phyloP scores from a whole-genome alignment of 2,113 vertebrate genomes.

The Mus musculus region DNA sequence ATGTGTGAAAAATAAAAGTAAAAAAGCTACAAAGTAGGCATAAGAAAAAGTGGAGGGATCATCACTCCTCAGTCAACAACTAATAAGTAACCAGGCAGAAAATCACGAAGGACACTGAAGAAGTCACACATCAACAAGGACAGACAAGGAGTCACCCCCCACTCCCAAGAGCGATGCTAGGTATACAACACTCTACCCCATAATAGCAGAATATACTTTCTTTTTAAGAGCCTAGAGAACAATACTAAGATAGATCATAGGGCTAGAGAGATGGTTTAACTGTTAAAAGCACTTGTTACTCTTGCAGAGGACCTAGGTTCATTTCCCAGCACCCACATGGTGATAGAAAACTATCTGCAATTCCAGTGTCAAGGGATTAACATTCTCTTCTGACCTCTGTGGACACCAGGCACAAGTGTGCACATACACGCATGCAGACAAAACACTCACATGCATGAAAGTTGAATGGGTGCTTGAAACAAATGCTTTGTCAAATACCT shows the following conservation, averaged over 20 bases:
- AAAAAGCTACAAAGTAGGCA: neutral
- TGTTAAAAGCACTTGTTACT: neutral
- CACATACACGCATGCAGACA: neutral
- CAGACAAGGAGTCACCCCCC: neutral
- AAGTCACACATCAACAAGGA: neutral
- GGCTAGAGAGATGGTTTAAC: neutral
- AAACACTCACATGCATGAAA: neutral
- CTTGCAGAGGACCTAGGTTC: neutral
- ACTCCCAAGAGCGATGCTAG: neutral
- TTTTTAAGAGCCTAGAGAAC: neutral
- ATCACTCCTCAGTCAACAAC: neutral
- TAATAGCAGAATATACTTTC: neutral
- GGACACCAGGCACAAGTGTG: neutral
- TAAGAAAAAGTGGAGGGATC: neutral
- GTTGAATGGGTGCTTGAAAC: neutral
- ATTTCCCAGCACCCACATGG: neutral
- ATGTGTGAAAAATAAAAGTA: constrained; percentile 27
- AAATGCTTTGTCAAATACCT: neutral
- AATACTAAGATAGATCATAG: neutral
- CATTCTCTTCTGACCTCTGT: neutral
- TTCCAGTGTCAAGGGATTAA: neutral
- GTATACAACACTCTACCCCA: neutral
- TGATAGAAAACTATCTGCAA: neutral
- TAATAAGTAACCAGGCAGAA: neutral
- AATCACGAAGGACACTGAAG: neutral